phyloP scores from a whole-genome alignment of 2,113 vertebrate genomes.

The Takifugu bimaculatus region DNA sequence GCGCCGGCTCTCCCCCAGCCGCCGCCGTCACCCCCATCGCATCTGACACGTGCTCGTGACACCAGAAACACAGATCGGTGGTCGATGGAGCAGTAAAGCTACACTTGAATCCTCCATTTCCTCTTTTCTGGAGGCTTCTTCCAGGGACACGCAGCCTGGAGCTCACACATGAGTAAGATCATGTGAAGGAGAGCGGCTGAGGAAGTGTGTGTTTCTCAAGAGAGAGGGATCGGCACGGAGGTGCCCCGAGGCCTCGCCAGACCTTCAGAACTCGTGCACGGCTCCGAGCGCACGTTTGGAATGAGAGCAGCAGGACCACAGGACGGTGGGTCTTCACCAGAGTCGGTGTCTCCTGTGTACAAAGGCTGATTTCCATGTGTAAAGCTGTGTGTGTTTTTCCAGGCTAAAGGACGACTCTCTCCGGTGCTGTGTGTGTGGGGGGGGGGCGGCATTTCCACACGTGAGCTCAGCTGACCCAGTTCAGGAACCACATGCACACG shows the following conservation, averaged over 20 bases:
- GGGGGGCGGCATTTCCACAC: slow-evolving; percentile 23
- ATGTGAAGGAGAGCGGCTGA: slow-evolving; percentile 53
- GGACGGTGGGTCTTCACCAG: slow-evolving; percentile 3
- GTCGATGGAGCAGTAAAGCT: too few species aligned
- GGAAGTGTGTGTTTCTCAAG: slow-evolving; percentile 3
- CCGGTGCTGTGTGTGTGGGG: slow-evolving; percentile 16
- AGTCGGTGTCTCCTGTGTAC: slow-evolving; percentile 11
- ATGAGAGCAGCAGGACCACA: not conserved
- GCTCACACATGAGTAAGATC: slow-evolving; percentile 34
- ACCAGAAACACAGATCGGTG: too few species aligned
- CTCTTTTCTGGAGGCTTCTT: not conserved
- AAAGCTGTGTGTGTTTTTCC: slow-evolving; percentile 33
- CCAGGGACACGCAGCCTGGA: slow-evolving; percentile 24
- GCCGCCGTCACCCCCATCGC: too few species aligned
- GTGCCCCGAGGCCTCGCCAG: slow-evolving; percentile 1
- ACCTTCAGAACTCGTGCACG: slow-evolving; percentile 17
- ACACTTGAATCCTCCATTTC: too few species aligned
- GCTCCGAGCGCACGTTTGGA: not conserved
- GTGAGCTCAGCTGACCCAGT: slow-evolving; percentile 62
- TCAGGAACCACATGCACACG: slow-evolving; percentile 33
- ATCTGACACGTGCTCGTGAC: too few species aligned
- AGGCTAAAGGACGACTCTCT: slow-evolving; percentile 32
- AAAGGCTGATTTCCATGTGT: slow-evolving; percentile 34
- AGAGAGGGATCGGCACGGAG: slow-evolving; percentile 7
- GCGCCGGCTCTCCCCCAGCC: slow-evolving; percentile 23